These are phyloP conservation scores for Polyommatus iphigenia DNA, from an alignment of 2,888 invertebrate species.

Conservation along the genomic window DNA sequence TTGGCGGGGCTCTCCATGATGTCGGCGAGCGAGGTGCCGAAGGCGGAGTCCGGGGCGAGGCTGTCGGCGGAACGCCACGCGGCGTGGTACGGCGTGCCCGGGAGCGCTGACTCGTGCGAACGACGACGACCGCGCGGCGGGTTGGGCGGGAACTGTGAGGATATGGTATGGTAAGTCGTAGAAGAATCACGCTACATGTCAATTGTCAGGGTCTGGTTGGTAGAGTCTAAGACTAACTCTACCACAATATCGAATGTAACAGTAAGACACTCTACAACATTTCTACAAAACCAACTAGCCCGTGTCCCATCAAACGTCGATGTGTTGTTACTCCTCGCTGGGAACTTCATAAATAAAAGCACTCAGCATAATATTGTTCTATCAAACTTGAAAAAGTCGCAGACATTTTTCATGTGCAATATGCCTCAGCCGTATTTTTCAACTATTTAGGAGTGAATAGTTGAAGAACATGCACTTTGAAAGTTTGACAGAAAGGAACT, in stretches of 20 bases:
- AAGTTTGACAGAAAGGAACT: not conserved
- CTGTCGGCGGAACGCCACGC: constrained; percentile 68
- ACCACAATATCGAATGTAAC: not conserved
- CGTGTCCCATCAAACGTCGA: not conserved
- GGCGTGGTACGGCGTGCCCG: constrained; percentile 60
- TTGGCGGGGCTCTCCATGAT: constrained; percentile 75
- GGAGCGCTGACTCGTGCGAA: constrained; percentile 65
- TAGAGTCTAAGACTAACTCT: no score
- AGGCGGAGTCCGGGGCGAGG: constrained; percentile 63
- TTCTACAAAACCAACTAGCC: not conserved
- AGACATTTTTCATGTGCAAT: not conserved
- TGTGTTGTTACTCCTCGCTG: no score
- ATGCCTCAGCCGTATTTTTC: not conserved
- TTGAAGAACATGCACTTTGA: not conserved
- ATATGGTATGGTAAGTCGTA: not conserved
- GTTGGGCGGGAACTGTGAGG: not conserved
- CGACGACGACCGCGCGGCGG: constrained; percentile 50
- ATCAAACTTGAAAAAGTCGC: not conserved
- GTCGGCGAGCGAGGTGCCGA: constrained; percentile 69
- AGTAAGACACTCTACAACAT: not conserved
- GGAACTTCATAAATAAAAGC: no score
- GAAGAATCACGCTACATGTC: not conserved
- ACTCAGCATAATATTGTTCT: not conserved
- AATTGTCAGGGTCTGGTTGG: no score
- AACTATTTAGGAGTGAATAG: not conserved